Evolutionary conservation across 2,113 vertebrate genomes (phyloP).

Genomic region (Ursus arctos): DNA sequence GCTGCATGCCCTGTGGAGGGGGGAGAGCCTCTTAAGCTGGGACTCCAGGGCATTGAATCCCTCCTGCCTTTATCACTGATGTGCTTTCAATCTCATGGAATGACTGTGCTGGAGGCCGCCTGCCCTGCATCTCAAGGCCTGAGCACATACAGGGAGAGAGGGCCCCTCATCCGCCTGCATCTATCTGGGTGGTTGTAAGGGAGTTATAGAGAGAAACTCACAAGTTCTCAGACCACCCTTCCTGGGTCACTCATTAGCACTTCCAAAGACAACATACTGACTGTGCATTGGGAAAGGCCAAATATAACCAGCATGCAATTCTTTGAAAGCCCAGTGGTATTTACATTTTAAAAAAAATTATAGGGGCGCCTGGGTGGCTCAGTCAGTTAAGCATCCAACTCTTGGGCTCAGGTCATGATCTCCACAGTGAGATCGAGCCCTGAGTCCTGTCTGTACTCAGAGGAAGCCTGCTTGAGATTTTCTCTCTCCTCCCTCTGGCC

Average conservation of each 20-base stretch:
- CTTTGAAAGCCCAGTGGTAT: not conserved
- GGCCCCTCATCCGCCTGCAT: not conserved
- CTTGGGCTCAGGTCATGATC: not conserved
- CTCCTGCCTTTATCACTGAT: constrained; percentile 24
- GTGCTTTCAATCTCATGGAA: not conserved
- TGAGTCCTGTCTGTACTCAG: too few species aligned
- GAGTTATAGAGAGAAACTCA: not conserved
- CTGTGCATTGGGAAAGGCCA: not conserved
- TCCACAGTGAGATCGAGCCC: not conserved
- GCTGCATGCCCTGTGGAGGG: not conserved
- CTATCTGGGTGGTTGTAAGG: not conserved
- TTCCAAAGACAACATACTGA: not conserved
- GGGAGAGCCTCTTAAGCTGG: not conserved
- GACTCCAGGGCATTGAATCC: not conserved
- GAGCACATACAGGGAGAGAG: not conserved
- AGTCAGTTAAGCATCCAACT: not conserved
- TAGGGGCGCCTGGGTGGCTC: not conserved
- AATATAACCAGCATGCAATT: not conserved
- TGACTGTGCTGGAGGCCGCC: not conserved
- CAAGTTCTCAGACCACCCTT: not conserved
- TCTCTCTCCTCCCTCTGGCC: not conserved
- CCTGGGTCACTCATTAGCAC: not conserved
- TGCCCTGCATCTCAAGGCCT: not conserved
- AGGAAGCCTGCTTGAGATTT: not conserved
- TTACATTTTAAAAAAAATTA: not conserved